Conservation (phyloP, 64 coral and sea anemone species). For the Astreopora myriophthalma region DNA sequence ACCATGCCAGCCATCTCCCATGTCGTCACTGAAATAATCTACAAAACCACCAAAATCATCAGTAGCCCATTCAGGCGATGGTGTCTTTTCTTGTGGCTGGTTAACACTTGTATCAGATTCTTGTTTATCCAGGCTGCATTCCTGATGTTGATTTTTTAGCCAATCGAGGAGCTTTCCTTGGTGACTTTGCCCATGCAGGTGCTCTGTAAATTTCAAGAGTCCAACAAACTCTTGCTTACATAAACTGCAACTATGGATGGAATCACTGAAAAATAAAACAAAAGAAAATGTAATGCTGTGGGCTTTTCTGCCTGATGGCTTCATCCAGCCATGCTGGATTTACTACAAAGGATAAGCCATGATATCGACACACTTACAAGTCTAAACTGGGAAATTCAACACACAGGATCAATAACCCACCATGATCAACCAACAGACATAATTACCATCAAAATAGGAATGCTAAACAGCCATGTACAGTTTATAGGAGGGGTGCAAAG, state of each 20-base stretch:
- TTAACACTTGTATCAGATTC: not conserved
- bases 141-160: conserved; percentile 22
- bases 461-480: too few relatives aligned
- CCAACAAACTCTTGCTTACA: conserved; percentile 45
- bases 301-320: too few relatives aligned
- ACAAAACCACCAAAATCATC: conserved; percentile 8
- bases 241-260: conserved; percentile 33
- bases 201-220: conserved; percentile 47
- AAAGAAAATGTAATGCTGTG: not conserved
- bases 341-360: too few relatives aligned
- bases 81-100: not conserved
- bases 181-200: conserved; percentile 36
- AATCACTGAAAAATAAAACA: conserved; percentile 42
- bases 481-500: too few relatives aligned
- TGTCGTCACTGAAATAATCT: not conserved
- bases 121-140: not conserved
- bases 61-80: not conserved
- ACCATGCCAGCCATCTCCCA: not conserved
- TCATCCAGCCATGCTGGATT: not conserved
- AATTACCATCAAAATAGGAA: too few relatives aligned
- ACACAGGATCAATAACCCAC: too few relatives aligned
- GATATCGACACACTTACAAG: too few relatives aligned
- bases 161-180: conserved; percentile 36
- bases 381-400: too few relatives aligned
- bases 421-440: too few relatives aligned